A percentile compares a stretch with the other conserved stretches of the same genome.
Conservation (phyloP, 2,113 vertebrate species). For the Tinamus guttatus region DNA sequence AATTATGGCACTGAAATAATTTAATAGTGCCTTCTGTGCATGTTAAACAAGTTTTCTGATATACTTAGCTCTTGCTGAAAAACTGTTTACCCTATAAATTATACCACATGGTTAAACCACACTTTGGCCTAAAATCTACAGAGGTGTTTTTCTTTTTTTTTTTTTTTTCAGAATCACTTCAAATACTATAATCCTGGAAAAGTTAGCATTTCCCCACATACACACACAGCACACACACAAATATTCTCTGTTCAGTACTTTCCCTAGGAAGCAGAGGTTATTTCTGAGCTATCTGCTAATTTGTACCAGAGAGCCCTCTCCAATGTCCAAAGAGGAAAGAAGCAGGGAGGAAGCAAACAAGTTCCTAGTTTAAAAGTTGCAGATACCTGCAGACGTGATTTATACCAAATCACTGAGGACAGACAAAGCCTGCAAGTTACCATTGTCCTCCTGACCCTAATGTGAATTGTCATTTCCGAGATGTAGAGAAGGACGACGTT, state of each 20-base stretch:
- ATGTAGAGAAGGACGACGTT: background rate
- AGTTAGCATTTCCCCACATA: background rate
- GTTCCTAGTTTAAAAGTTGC: background rate
- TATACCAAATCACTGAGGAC: background rate
- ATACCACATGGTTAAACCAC: constrained; percentile 37
- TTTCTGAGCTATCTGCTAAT: background rate
- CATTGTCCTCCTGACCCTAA: background rate
- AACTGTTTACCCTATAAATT: constrained; percentile 74
- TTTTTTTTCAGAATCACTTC: background rate
- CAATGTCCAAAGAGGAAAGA: background rate
- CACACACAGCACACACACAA: background rate
- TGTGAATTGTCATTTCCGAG: background rate
- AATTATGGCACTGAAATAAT: constrained; percentile 76
- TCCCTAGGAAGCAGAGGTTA: background rate
- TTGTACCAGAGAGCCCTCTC: background rate
- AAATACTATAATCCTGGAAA: background rate
- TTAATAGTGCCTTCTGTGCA: constrained; percentile 75
- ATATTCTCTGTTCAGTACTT: background rate
- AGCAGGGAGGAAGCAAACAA: background rate
- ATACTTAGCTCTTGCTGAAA: constrained; percentile 60
- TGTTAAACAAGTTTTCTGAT: constrained; percentile 69
- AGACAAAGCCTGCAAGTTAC: background rate
- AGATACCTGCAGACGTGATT: background rate
- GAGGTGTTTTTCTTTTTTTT: background rate
- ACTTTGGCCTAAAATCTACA: constrained; percentile 17